These are phyloP conservation scores for Hedya salicella DNA, from an alignment of 2,888 invertebrate genomes.

Conservation along the genomic window DNA sequence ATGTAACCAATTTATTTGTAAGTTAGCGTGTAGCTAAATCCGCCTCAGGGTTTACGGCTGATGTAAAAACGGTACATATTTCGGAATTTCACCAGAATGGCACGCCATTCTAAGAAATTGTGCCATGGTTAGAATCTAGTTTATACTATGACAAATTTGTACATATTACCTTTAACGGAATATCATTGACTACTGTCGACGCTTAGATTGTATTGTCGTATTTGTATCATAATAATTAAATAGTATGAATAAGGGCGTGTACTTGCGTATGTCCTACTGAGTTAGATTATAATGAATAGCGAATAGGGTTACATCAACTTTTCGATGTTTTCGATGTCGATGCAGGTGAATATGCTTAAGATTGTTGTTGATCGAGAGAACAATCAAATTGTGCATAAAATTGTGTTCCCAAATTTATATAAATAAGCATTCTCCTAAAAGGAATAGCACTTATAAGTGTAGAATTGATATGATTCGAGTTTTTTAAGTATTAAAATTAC, in stretches of 20 bases:
- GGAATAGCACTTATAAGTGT: constrained; percentile 63
- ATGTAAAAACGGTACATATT: constrained; percentile 67
- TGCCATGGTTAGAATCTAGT: constrained; percentile 72
- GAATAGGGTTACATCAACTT: constrained; percentile 57
- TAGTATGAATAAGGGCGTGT: constrained; percentile 63
- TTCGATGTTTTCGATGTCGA: constrained; percentile 58
- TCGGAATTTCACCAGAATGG: constrained; percentile 65
- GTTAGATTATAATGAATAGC: constrained; percentile 66
- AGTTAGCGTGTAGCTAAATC: constrained; percentile 34
- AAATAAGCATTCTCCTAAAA: constrained; percentile 62
- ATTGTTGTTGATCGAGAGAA: constrained; percentile 69
- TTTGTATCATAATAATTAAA: constrained; percentile 66
- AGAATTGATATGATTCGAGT: constrained; percentile 46
- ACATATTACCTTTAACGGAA: constrained; percentile 71
- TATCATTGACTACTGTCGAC: constrained; percentile 62
- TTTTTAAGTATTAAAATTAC: constrained; percentile 58
- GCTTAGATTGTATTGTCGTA: constrained; percentile 58
- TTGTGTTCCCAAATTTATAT: constrained; percentile 66
- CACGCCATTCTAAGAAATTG: constrained; percentile 72
- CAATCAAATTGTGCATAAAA: constrained; percentile 62
- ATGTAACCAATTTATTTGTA: constrained; percentile 30
- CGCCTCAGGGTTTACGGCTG: constrained; percentile 19
- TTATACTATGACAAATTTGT: constrained; percentile 71
- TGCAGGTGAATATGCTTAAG: constrained; percentile 79
- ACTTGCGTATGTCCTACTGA: constrained; percentile 58